Percentiles rank a stretch among this genome's conserved stretches.
Conservation (phyloP, 2,797 vertebrate genomes). For the Trichosurus vulpecula region DNA sequence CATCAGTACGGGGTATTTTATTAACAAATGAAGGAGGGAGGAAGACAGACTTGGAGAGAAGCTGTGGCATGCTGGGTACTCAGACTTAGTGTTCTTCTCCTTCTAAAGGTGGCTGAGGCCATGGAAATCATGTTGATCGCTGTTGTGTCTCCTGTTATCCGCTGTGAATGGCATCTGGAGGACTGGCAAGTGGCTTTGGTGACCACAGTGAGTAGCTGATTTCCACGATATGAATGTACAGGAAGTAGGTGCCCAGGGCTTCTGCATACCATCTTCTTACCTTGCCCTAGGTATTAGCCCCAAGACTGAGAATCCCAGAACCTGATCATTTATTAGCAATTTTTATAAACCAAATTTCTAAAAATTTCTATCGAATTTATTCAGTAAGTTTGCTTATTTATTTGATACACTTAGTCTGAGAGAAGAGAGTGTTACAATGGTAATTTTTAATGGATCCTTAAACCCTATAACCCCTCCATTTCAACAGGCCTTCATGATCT, state of each 20-base stretch:
- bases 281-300: not conserved
- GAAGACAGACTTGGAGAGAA: not conserved
- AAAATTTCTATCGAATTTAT: not conserved
- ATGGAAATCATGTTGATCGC: conserved; percentile 99
- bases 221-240: too few relatives aligned
- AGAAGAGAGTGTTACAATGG: not conserved
- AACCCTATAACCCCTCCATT: not conserved
- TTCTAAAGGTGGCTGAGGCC: conserved; percentile 91
- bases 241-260: not conserved
- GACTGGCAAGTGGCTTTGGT: conserved; percentile 97
- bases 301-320: not conserved
- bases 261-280: fast-evolving
- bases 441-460: not conserved
- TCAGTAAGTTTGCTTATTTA: not conserved
- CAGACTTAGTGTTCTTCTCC: fast-evolving
- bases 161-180: conserved; percentile 94
- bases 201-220: conserved; percentile 90
- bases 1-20: not conserved
- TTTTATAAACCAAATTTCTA: not conserved
- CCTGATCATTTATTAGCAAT: not conserved
- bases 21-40: not conserved
- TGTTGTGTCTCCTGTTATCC: conserved; percentile 93
- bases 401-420: not conserved
- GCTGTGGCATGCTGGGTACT: not conserved
- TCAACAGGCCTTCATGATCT: not conserved